Conservation (phyloP, 2,113 vertebrate genomes). For the Callipepla californica region DNA sequence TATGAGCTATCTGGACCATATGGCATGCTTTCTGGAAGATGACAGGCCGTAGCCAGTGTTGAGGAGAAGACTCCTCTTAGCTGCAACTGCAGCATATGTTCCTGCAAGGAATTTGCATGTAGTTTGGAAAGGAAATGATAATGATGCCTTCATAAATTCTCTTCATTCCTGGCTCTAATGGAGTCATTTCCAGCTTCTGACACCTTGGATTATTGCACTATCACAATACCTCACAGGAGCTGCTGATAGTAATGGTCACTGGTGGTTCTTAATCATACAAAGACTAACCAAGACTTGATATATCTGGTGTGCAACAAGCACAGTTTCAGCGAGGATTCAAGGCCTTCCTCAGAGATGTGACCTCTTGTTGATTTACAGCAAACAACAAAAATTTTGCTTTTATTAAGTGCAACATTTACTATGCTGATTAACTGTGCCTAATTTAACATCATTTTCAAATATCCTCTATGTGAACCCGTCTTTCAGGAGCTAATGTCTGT, state of each 20-base stretch:
- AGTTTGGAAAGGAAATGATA: conserved; percentile 16
- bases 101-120: conserved; percentile 7
- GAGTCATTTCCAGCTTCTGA: neutral
- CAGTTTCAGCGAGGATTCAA: rapidly evolving
- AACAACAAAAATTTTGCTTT: neutral
- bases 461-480: neutral
- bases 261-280: neutral
- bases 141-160: neutral
- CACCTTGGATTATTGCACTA: neutral
- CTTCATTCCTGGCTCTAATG: neutral
- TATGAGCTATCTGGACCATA: neutral
- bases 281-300: neutral
- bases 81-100: neutral
- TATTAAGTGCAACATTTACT: neutral
- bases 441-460: neutral
- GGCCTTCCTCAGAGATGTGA: neutral
- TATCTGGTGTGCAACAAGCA: neutral
- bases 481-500: neutral
- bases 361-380: neutral
- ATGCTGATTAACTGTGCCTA: neutral
- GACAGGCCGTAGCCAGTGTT: conserved; percentile 16
- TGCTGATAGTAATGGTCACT: neutral
- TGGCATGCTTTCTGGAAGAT: conserved; percentile 20
- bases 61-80: conserved; percentile 25
- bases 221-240: neutral